Percentiles rank a stretch among this genome's conserved stretches.
These are phyloP conservation scores for Zeugodacus cucurbitae DNA, from an alignment of 1,140 invertebrate genomes.

Conservation along the genomic window DNA sequence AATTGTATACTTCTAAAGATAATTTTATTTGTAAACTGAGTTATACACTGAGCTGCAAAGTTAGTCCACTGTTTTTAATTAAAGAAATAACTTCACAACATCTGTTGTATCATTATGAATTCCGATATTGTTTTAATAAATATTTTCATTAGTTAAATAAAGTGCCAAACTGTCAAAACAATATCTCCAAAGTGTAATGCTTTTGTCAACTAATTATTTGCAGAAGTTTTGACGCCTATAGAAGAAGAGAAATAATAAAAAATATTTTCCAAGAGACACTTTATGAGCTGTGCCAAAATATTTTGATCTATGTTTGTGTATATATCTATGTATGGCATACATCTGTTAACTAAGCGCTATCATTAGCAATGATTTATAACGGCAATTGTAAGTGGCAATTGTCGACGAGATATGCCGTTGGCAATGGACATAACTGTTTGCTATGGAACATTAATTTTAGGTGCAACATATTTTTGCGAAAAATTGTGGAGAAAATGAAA, in stretches of 20 bases:
- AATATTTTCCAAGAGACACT: background rate
- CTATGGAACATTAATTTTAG: constrained; percentile 29
- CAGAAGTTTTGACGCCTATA: background rate
- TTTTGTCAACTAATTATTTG: background rate
- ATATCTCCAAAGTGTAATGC: background rate
- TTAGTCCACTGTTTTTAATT: too few relatives aligned
- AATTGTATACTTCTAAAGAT: too few relatives aligned
- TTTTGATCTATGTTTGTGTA: background rate
- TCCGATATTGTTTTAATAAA: too few relatives aligned
- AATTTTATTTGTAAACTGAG: too few relatives aligned
- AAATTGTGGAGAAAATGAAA: background rate
- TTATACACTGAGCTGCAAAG: too few relatives aligned
- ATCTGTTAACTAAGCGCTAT: background rate
- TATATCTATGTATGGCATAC: background rate
- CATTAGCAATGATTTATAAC: constrained; percentile 12
- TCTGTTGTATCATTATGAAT: too few relatives aligned
- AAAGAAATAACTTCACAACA: too few relatives aligned
- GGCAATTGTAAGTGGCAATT: constrained; percentile 26
- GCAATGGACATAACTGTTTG: constrained; percentile 1
- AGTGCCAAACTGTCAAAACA: background rate
- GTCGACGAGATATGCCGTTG: background rate
- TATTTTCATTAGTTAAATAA: background rate
- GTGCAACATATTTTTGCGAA: constrained; percentile 6
- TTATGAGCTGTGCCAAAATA: background rate
- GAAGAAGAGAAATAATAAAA: background rate